phyloP scores from a whole-genome alignment of 2,113 vertebrate genomes.

The Pithys albifrons region DNA sequence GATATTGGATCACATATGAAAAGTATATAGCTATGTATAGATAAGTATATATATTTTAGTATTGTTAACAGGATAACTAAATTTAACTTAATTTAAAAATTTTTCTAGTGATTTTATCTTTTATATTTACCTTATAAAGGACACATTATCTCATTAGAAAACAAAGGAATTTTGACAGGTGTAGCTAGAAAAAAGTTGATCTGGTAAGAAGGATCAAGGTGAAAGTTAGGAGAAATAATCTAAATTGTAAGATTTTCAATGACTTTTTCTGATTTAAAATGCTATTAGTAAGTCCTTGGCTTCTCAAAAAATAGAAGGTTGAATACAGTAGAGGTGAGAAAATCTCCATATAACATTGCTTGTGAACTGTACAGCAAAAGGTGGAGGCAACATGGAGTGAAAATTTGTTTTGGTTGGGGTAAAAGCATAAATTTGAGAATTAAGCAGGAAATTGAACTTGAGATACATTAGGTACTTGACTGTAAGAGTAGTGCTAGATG shows the following conservation, averaged over 20 bases:
- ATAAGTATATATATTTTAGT: neutral
- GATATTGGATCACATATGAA: neutral
- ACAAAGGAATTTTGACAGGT: neutral
- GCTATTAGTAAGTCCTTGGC: neutral
- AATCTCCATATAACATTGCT: neutral
- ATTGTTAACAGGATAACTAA: neutral
- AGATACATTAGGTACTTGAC: neutral
- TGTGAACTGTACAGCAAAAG: neutral
- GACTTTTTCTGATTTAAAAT: neutral
- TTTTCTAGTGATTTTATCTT: neutral
- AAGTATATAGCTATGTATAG: neutral
- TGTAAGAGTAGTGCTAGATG: neutral
- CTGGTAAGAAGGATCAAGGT: neutral
- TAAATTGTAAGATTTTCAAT: neutral
- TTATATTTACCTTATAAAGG: neutral
- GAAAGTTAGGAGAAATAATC: neutral
- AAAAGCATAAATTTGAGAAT: neutral
- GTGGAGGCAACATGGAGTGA: neutral
- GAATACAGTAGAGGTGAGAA: neutral
- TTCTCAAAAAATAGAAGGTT: neutral
- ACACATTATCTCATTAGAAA: neutral
- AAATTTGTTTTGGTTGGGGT: neutral
- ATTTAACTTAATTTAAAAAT: neutral
- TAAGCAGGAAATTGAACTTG: neutral
- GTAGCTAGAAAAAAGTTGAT: neutral